Conservation (phyloP, 2,113 vertebrate species). For the Pseudopodoces humilis region DNA sequence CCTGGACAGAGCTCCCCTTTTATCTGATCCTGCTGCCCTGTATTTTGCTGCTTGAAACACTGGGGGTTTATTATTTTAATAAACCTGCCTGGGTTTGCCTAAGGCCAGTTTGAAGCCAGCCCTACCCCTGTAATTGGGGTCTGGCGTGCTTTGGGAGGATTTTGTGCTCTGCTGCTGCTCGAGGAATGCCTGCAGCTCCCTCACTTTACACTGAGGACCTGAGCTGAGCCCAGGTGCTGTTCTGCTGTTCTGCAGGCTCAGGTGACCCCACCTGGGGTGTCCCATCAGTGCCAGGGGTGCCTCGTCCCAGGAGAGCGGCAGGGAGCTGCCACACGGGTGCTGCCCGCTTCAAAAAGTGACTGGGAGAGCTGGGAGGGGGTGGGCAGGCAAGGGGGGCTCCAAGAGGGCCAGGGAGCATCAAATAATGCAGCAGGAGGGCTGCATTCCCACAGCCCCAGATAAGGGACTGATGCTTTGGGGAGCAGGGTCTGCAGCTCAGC, state of each 20-base stretch:
- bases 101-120: not conserved
- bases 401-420: not conserved
- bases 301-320: not conserved
- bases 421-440: not conserved
- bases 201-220: not conserved
- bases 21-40: slow-evolving; percentile 11
- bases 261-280: not conserved
- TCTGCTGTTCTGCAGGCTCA: not conserved
- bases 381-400: not conserved
- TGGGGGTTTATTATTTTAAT: slow-evolving; percentile 5
- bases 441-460: not conserved
- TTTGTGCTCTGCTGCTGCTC: not conserved
- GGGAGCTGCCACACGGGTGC: not conserved
- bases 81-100: not conserved
- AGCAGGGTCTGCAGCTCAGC: not conserved
- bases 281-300: not conserved
- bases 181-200: not conserved
- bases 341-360: not conserved
- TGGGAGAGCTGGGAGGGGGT: not conserved
- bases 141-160: not conserved
- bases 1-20: not conserved
- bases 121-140: slow-evolving; percentile 15
- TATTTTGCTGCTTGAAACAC: not conserved
- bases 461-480: not conserved
- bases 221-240: not conserved